These are phyloP conservation scores for Oligia strigilis DNA, from an alignment of 2,888 invertebrate species.

Conservation along the genomic window DNA sequence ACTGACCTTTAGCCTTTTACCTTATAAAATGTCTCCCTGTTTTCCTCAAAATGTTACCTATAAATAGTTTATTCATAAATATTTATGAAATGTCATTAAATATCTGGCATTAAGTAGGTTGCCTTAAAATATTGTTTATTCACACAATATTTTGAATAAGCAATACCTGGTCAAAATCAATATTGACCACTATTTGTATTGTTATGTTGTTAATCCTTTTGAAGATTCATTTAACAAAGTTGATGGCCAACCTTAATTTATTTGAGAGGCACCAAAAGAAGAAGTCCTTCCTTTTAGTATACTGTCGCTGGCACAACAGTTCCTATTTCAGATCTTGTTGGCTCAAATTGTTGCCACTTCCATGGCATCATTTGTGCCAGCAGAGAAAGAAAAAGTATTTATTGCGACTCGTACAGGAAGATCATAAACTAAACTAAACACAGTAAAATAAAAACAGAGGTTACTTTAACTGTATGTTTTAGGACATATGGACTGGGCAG, in stretches of 20 bases:
- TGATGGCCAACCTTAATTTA: not conserved
- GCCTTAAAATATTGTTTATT: not conserved
- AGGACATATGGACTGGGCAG: not conserved
- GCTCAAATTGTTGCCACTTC: not conserved
- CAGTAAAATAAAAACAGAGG: not conserved
- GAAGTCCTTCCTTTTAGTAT: not conserved
- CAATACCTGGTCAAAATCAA: not conserved
- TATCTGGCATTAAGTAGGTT: not conserved
- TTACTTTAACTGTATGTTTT: not conserved
- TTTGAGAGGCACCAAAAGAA: not conserved
- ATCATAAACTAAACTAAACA: too few relatives aligned
- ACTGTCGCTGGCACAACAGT: not conserved
- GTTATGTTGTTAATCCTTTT: not conserved
- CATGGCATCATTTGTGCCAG: not conserved
- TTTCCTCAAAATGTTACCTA: conserved; percentile 14
- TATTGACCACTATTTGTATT: not conserved
- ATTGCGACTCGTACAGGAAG: too few relatives aligned
- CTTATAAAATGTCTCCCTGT: conserved; percentile 10
- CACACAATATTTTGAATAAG: not conserved
- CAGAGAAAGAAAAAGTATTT: not conserved
- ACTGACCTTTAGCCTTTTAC: conserved; percentile 8
- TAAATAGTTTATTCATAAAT: not conserved
- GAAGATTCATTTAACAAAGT: not conserved
- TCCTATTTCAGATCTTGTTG: not conserved
- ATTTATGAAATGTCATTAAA: conserved; percentile 18